Base-by-base conservation (phyloP, 23 tunicate genomes). In the Botrylloides violaceus region DNA sequence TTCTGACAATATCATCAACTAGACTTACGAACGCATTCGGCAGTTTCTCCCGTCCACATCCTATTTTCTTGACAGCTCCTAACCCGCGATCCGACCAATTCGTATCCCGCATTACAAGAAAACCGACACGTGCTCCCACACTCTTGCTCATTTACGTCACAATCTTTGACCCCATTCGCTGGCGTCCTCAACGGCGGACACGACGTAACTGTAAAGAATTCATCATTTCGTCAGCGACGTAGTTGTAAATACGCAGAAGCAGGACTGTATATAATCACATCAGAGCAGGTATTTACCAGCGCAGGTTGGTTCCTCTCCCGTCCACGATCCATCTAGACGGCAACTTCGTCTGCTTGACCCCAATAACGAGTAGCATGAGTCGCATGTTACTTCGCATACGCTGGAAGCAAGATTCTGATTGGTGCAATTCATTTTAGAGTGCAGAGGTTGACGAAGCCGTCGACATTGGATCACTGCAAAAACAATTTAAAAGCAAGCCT, bases 101-200 rank as follows among this genome's bases (percentile, higher is more conserved):
- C 60, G 76, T 49, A 85, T 33, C 98, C 98, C 19, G 62, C 68
- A 2, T 66, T 72, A 43, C 98, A 93, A 1, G 84, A 31, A 43
- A 86, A 87, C 21, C 34, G 2, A 39, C 98, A 93, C 3, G 82
- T 71, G 53, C 75, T 68, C 6, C 98, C 98, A 66, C 98, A 93
- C 48, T 86, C 98, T 48, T 93, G 72, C 0, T 61, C 23, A 20
- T 77, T 63, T 2, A 53, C 78, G 2, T 72, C 79, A 47, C 98
- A 93, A 33, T 78, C 72, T 73, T 87, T 86, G 24, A 6, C 50
- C 5, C 98, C 95, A 81, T 93, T 77, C 2, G 68, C 66, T 23
- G 98, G 98, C 19, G 82, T 72, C 43, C 92, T 62, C 22, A 93
- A 53, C 20, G 83, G 73, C n/a, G 77, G 21, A 63, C 98, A 93